phyloP scores from a whole-genome alignment of 2,888 invertebrate genomes.

The Melieria crassipennis region DNA sequence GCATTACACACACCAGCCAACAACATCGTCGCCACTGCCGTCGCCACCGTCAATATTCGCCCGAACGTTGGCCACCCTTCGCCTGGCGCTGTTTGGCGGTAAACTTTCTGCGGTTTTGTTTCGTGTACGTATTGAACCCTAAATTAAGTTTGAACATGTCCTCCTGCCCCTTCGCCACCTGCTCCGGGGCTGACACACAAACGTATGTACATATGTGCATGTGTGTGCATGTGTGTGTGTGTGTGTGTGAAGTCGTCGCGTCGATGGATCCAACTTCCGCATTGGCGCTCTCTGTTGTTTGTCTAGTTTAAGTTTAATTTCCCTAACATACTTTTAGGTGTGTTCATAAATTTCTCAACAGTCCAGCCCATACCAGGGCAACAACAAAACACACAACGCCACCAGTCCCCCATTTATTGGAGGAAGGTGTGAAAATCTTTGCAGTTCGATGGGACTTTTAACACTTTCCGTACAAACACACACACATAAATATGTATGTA shows the following conservation, averaged over 20 bases:
- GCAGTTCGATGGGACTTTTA: constrained; percentile 61
- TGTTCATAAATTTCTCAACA: constrained; percentile 43
- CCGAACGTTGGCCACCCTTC: constrained; percentile 17
- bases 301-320: constrained; percentile 61
- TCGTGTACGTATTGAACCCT: constrained; percentile 62
- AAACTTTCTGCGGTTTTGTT: constrained; percentile 60
- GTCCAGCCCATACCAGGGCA: constrained; percentile 16
- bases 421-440: constrained; percentile 62
- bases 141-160: constrained; percentile 64
- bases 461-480: constrained; percentile 36
- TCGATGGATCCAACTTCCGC: constrained; percentile 1
- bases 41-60: constrained; percentile 5
- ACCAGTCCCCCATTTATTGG: neutral
- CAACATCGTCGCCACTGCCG: neutral
- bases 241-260: neutral
- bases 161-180: constrained; percentile 33
- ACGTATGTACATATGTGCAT: constrained; percentile 8
- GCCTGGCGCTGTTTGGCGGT: constrained; percentile 18
- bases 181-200: constrained; percentile 8
- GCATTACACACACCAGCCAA: constrained; percentile 42
- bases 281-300: constrained; percentile 48
- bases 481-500: constrained; percentile 1
- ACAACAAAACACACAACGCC: constrained; percentile 31
- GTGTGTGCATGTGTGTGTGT: constrained; percentile 18
- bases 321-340: constrained; percentile 53